Evolutionary conservation across 2,113 vertebrate genomes (phyloP).

Genomic region (Entelurus aequoreus): DNA sequence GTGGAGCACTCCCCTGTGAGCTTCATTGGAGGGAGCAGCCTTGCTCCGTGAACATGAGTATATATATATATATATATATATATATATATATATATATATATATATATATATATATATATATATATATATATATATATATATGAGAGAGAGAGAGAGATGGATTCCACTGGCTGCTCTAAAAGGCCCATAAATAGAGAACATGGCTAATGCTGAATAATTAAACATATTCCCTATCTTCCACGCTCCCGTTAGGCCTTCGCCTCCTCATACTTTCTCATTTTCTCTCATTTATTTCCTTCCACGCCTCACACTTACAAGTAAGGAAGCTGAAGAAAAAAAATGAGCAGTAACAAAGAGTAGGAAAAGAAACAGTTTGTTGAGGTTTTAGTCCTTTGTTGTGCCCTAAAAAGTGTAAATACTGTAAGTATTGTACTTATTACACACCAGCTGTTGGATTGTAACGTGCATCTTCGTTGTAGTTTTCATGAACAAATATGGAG

Average conservation of each 20-base stretch:
- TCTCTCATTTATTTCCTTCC: slow-evolving; percentile 19
- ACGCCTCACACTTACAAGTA: neutral
- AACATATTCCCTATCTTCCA: slow-evolving; percentile 47
- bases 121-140: slow-evolving; percentile 23
- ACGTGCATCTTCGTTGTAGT: too few species aligned
- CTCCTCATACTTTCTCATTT: slow-evolving; percentile 14
- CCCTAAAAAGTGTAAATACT: too few species aligned
- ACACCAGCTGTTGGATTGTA: too few species aligned
- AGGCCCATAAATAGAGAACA: slow-evolving; percentile 70
- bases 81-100: slow-evolving; percentile 3
- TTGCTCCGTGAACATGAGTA: neutral
- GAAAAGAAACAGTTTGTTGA: too few species aligned
- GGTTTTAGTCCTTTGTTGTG: neutral
- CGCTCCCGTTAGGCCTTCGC: slow-evolving; percentile 17
- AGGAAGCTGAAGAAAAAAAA: neutral
- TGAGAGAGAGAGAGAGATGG: slow-evolving; percentile 6
- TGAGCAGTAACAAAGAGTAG: neutral
- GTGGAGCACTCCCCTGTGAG: slow-evolving; percentile 37
- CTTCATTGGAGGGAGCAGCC: slow-evolving; percentile 27
- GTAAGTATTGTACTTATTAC: too few species aligned
- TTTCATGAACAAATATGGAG: too few species aligned
- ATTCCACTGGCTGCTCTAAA: slow-evolving; percentile 53
- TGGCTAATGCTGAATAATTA: slow-evolving; percentile 70
- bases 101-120: neutral
- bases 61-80: slow-evolving; percentile 32